Conservation (phyloP, 1,140 invertebrate genomes). For the Drosophila mojavensis region DNA sequence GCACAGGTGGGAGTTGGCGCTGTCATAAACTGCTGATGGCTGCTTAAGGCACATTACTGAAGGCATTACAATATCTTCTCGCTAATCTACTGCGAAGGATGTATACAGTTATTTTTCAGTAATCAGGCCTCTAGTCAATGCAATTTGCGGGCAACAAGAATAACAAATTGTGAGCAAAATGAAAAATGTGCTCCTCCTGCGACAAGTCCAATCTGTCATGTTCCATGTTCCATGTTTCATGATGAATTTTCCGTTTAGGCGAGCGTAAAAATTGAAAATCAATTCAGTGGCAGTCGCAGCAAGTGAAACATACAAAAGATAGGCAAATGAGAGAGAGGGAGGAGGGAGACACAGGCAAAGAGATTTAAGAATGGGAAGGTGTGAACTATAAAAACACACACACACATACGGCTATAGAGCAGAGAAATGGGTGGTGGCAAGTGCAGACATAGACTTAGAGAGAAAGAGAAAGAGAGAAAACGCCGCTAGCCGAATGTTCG, state of each 20-base stretch:
- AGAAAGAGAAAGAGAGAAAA: neutral
- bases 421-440: conserved; percentile 2
- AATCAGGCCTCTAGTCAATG: conserved; percentile 15
- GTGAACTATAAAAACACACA: neutral
- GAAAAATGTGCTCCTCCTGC: conserved; percentile 14
- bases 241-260: conserved; percentile 70
- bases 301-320: conserved; percentile 48
- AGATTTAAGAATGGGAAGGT: neutral
- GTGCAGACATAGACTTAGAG: no score
- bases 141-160: conserved; percentile 21
- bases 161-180: conserved; percentile 10
- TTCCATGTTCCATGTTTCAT: conserved; percentile 22
- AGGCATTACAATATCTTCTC: conserved; percentile 6
- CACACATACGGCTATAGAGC: neutral
- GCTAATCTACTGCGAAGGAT: conserved; percentile 10
- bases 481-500: neutral
- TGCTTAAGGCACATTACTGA: neutral
- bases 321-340: conserved; percentile 39
- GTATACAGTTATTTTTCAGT: conserved; percentile 5
- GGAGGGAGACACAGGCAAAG: neutral
- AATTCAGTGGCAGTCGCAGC: conserved; percentile 53
- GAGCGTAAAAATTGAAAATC: conserved; percentile 75
- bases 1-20: neutral
- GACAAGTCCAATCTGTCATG: conserved; percentile 28
- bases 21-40: neutral